Percentiles rank a stretch among this genome's conserved stretches.
Evolutionary conservation across 2,113 vertebrate species (phyloP).

Genomic region (Gambusia holbrooki): DNA sequence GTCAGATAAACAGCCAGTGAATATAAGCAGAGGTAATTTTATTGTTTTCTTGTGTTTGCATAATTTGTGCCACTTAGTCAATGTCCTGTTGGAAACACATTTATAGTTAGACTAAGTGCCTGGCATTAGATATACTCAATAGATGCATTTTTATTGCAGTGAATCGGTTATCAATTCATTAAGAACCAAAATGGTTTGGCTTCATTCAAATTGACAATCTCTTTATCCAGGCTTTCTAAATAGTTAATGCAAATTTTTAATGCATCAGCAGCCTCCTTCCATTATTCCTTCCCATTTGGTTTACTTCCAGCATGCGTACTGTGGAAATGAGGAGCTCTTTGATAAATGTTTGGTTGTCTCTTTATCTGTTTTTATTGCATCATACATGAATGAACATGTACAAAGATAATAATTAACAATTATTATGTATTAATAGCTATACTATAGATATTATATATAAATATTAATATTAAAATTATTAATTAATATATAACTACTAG

Average conservation of each 20-base stretch:
- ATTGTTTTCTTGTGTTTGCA: background rate
- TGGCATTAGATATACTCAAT: constrained; percentile 9
- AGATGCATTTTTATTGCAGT: constrained; percentile 5
- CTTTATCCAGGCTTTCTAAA: constrained; percentile 45
- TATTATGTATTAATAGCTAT: no score
- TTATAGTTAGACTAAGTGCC: background rate
- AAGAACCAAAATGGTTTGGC: constrained; percentile 32
- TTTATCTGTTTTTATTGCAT: constrained; percentile 24
- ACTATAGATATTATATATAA: no score
- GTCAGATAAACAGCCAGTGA: background rate
- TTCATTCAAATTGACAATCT: constrained; percentile 39
- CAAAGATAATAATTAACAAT: background rate
- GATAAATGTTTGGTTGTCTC: constrained; percentile 25
- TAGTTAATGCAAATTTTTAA: constrained; percentile 61
- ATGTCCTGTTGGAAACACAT: background rate
- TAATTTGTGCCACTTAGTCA: background rate
- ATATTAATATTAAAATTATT: no score
- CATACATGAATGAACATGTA: constrained; percentile 13
- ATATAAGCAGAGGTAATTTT: background rate
- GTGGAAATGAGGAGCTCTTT: constrained; percentile 23
- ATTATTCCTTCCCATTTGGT: constrained; percentile 62
- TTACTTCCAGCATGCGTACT: constrained; percentile 44
- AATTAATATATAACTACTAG: no score
- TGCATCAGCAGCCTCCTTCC: constrained; percentile 52
- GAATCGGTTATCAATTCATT: constrained; percentile 43